Conservation (phyloP, 2,888 invertebrate species). For the Mythimna albipuncta region DNA sequence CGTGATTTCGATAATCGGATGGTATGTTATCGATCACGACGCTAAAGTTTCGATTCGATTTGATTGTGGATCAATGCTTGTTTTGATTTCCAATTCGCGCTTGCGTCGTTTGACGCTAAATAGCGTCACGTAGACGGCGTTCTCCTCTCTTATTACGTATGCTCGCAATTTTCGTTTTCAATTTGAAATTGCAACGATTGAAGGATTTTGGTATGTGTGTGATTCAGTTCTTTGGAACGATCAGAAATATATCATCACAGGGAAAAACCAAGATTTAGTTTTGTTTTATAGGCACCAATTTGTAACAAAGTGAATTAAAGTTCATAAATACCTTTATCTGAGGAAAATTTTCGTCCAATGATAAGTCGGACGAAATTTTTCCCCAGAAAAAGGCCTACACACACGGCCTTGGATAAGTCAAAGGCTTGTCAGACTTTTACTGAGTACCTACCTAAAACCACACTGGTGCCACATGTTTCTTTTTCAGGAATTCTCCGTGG, state of each 20-base stretch:
- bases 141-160: constrained; percentile 78
- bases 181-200: constrained; percentile 76
- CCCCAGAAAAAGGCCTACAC: too few relatives aligned
- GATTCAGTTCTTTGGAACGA: constrained; percentile 26
- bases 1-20: constrained; percentile 89
- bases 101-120: constrained; percentile 88
- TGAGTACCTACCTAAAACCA: too few relatives aligned
- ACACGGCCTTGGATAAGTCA: too few relatives aligned
- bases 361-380: too few relatives aligned
- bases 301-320: background rate
- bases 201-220: constrained; percentile 65
- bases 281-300: background rate
- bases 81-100: constrained; percentile 91
- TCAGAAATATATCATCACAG: constrained; percentile 27
- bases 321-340: background rate
- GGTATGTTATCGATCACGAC: constrained; percentile 89
- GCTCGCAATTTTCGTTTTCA: constrained; percentile 85
- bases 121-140: constrained; percentile 87
- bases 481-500: too few relatives aligned
- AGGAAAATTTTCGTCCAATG: too few relatives aligned
- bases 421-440: too few relatives aligned
- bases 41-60: constrained; percentile 87
- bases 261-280: background rate
- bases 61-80: constrained; percentile 88
- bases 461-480: too few relatives aligned